phyloP scores from a whole-genome alignment of 2,888 invertebrate species.

The Xanthostigma xanthostigma region DNA sequence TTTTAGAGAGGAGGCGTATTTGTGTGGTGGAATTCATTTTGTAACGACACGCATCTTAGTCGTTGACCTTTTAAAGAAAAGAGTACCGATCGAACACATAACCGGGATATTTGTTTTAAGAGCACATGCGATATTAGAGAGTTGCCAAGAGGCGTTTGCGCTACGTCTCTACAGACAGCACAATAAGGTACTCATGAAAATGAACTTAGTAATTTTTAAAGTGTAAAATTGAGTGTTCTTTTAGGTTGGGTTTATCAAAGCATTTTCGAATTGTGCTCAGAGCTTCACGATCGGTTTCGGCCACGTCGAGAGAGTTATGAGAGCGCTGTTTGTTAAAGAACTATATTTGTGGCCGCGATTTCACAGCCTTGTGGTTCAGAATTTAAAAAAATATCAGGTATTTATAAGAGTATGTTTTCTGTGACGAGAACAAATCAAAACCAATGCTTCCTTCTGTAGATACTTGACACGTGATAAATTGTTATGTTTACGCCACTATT shows the following conservation, averaged over 20 bases:
- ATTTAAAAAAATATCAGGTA: slow-evolving; percentile 43
- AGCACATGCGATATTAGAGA: slow-evolving; percentile 77
- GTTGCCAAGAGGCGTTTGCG: slow-evolving; percentile 91
- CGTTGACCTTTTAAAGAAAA: slow-evolving; percentile 83
- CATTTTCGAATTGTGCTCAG: slow-evolving; percentile 77
- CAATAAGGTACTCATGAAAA: slow-evolving; percentile 54
- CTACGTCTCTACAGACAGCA: slow-evolving; percentile 78
- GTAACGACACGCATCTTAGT: slow-evolving; percentile 88
- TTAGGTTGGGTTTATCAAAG: slow-evolving; percentile 87
- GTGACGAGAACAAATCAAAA: too few relatives aligned
- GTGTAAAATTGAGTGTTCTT: slow-evolving; percentile 17
- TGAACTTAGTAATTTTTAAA: background rate
- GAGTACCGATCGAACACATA: slow-evolving; percentile 75
- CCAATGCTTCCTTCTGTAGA: too few relatives aligned
- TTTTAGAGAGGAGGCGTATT: slow-evolving; percentile 64
- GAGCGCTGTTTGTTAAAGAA: slow-evolving; percentile 79
- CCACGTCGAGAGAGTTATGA: slow-evolving; percentile 88
- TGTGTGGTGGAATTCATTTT: slow-evolving; percentile 89
- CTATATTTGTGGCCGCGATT: slow-evolving; percentile 87
- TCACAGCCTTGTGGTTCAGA: slow-evolving; percentile 45
- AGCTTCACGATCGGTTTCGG: slow-evolving; percentile 83
- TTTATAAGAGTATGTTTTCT: background rate
- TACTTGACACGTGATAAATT: too few relatives aligned
- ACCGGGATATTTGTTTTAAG: slow-evolving; percentile 84
- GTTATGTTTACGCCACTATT: too few relatives aligned